Percentiles rank a stretch among this genome's conserved stretches.
Evolutionary conservation across 2,888 invertebrate genomes (phyloP).

Genomic region (Cheiracanthium punctorium): DNA sequence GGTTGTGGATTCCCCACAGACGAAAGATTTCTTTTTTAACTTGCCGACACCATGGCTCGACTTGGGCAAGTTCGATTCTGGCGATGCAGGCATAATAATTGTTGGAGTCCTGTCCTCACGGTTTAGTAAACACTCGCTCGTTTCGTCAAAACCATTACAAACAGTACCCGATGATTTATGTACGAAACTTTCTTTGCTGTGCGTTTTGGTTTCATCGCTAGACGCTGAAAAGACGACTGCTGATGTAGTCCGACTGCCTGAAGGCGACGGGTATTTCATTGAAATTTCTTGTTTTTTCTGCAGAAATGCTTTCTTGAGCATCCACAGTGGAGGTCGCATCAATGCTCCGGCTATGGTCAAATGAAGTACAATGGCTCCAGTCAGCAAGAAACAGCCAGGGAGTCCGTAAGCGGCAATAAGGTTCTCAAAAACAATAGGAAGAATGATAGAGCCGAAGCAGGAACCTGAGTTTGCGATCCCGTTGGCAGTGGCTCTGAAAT

Average conservation of each 20-base stretch:
- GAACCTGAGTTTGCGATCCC: conserved; percentile 71
- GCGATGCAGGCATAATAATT: background rate
- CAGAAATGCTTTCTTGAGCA: background rate
- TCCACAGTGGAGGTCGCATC: conserved; percentile 45
- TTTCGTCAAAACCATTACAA: too few relatives aligned
- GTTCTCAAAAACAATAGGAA: conserved; percentile 64
- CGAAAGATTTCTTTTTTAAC: background rate
- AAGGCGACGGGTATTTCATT: background rate
- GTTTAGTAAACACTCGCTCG: background rate
- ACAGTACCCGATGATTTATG: too few relatives aligned
- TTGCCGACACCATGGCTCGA: too few relatives aligned
- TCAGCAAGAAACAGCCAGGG: conserved; percentile 67
- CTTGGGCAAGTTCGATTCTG: too few relatives aligned
- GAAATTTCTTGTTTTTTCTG: background rate
- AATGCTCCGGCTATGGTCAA: conserved; percentile 29
- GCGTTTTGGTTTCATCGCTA: too few relatives aligned
- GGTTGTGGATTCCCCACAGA: background rate
- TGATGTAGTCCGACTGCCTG: too few relatives aligned
- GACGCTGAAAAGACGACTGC: too few relatives aligned
- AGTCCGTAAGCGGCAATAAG: conserved; percentile 65
- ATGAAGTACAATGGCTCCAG: conserved; percentile 68
- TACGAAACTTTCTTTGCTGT: background rate
- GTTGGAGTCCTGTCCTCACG: background rate
- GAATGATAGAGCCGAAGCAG: conserved; percentile 70
- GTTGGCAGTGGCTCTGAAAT: conserved; percentile 68